phyloP scores from a whole-genome alignment of 2,113 vertebrate genomes.

The Syngnathus floridae region DNA sequence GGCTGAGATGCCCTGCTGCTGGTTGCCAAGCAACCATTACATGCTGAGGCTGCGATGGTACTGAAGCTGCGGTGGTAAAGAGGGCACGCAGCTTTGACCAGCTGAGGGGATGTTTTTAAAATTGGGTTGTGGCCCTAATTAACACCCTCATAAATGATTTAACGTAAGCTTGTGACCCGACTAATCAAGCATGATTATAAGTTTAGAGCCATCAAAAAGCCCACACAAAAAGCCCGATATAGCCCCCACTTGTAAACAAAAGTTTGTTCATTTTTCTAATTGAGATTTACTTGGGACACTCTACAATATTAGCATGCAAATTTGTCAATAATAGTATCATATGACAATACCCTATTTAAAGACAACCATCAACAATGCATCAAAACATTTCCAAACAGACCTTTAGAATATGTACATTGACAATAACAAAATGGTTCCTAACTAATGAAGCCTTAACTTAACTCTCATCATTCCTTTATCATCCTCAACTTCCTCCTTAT shows the following conservation, averaged over 20 bases:
- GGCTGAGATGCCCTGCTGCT: neutral
- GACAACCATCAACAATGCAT: neutral
- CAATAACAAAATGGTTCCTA: too few species aligned
- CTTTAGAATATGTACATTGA: too few species aligned
- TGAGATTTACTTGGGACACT: too few species aligned
- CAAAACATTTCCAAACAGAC: neutral
- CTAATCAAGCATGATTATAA: neutral
- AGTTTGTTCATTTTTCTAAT: neutral
- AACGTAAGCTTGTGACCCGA: neutral
- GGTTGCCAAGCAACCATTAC: neutral
- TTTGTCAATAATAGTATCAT: too few species aligned
- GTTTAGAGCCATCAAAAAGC: neutral
- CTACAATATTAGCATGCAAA: too few species aligned
- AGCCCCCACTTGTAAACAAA: neutral
- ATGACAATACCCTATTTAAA: too few species aligned
- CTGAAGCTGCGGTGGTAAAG: neutral
- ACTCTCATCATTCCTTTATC: too few species aligned
- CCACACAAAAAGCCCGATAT: neutral
- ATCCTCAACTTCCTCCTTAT: too few species aligned
- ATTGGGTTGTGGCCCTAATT: neutral
- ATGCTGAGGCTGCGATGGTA: neutral
- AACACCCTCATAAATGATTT: neutral
- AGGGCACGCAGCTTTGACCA: neutral
- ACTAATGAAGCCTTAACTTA: too few species aligned
- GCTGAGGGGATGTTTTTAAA: neutral